Evolutionary conservation across 2,888 invertebrate species (phyloP).

Genomic region (Megamerina dolium): DNA sequence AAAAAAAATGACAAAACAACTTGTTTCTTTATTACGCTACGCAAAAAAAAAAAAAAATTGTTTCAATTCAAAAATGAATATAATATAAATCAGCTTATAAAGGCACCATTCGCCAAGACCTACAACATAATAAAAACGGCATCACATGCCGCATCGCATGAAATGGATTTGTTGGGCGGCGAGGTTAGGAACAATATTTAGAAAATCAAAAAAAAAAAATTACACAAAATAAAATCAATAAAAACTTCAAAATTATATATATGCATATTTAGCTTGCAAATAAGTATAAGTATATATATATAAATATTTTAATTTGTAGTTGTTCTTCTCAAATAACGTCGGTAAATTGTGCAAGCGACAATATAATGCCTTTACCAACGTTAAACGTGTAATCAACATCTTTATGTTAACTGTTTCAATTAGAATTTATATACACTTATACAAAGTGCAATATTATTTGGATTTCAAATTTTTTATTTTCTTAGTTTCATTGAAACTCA

Average conservation of each 20-base stretch:
- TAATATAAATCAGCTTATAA: slow-evolving; percentile 88
- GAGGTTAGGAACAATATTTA: slow-evolving; percentile 46
- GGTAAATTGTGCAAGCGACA: too few relatives aligned
- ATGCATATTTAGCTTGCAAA: slow-evolving; percentile 10
- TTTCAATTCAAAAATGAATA: slow-evolving; percentile 3
- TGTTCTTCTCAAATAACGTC: slow-evolving; percentile 1
- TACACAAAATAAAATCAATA: slow-evolving; percentile 15
- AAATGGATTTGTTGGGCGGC: slow-evolving; percentile 57
- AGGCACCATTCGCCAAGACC: slow-evolving; percentile 94
- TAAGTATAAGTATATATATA: slow-evolving; percentile 5
- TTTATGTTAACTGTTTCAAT: neutral
- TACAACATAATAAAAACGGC: slow-evolving; percentile 90
- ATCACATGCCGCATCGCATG: slow-evolving; percentile 61
- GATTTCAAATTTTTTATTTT: slow-evolving; percentile 2
- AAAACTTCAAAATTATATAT: neutral
- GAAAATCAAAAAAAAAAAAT: slow-evolving; percentile 27
- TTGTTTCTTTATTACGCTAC: neutral
- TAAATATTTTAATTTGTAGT: slow-evolving; percentile 16
- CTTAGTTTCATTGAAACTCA: neutral
- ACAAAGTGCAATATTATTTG: too few relatives aligned
- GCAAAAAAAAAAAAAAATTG: neutral
- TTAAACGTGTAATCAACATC: too few relatives aligned
- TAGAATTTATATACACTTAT: neutral
- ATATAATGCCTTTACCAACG: too few relatives aligned
- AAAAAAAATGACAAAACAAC: neutral